Conservation (phyloP, 2,797 vertebrate species). For the Rhinichthys osculus region DNA sequence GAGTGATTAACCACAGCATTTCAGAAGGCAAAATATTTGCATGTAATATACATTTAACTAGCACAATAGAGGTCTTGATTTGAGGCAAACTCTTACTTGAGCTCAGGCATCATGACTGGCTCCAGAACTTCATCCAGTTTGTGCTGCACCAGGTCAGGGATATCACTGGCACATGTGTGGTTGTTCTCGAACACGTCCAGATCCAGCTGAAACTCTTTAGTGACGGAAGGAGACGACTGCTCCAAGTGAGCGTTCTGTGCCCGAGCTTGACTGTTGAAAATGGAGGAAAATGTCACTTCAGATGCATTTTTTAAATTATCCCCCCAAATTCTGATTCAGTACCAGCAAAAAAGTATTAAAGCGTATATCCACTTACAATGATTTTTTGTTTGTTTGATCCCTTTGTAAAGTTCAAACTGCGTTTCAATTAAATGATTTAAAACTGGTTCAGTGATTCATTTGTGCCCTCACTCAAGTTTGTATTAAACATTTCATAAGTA, state of each 20-base stretch:
- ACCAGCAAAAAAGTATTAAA: background rate
- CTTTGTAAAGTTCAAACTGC: background rate
- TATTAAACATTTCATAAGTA: background rate
- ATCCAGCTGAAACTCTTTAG: slow-evolving; percentile 95
- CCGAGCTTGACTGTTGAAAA: slow-evolving; percentile 86
- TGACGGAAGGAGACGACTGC: slow-evolving; percentile 82
- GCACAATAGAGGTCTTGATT: background rate
- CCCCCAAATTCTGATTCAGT: background rate
- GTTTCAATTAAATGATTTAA: background rate
- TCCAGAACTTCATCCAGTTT: slow-evolving; percentile 97
- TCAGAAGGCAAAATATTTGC: too few relatives aligned
- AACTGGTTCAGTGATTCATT: background rate
- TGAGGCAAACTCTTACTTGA: slow-evolving; percentile 81
- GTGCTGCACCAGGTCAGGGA: slow-evolving; percentile 96
- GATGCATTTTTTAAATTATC: background rate
- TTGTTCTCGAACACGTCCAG: slow-evolving; percentile 97
- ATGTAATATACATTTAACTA: background rate
- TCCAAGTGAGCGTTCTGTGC: slow-evolving; percentile 85
- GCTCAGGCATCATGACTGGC: slow-evolving; percentile 94
- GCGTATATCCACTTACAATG: background rate
- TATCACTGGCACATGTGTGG: slow-evolving; percentile 87
- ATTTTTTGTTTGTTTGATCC: background rate
- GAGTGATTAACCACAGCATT: background rate
- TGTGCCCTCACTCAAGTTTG: too few relatives aligned
- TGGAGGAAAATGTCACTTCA: background rate